Base-by-base conservation (phyloP, 2,797 vertebrate genomes). In the Hippocampus kuda region DNA sequence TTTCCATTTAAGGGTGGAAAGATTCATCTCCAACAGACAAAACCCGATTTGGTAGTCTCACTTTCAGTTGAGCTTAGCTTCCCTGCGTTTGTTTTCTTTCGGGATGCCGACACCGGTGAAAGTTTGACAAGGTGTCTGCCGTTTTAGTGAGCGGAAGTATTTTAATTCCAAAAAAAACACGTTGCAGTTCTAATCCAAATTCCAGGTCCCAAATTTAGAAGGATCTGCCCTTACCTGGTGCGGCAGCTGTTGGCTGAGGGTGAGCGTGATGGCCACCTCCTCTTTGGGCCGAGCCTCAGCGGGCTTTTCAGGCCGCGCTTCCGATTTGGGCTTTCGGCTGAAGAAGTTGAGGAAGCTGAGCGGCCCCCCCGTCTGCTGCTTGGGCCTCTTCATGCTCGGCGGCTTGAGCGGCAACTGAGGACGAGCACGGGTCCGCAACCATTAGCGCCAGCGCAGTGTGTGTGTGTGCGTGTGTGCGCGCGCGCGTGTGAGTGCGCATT, bases 281-380 rank as follows among this genome's bases (percentile, higher is more conserved):
- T 90, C 88, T 3, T 80, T 88, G 8, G 84, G 75, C 68, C 80
- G 75, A 0, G 72, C 73, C 13, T 88, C 86, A 34, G 78, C 49
- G 0, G 89, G 83, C 20, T 71, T 81, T 69, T 93, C 89, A 2
- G 74, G 81, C 20, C 16, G 70, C 0, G 89, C 68, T 75, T 88
- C 91, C 0, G 91, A 75, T 82, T 92, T 91, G 75, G 92, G 90
- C 80, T 93, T 93, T 38, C 82, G 79, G 76, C 89, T 87, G 74
- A 93, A 93, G 86, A 92, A 92, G 83, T 88, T 91, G 63, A 93
- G 87, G 59, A 93, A 91, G 82, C 85, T 83, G 69, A 91, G 86
- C 54, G 88, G 79, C 9, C 91, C 89, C 3, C 90, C 89, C 74
- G 87, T 88, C 75, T 85, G 89, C 75, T 85, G 82, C n/a, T 88